These are phyloP conservation scores for Keiferia lycopersicella DNA, from an alignment of 2,888 invertebrate species.

Conservation along the genomic window DNA sequence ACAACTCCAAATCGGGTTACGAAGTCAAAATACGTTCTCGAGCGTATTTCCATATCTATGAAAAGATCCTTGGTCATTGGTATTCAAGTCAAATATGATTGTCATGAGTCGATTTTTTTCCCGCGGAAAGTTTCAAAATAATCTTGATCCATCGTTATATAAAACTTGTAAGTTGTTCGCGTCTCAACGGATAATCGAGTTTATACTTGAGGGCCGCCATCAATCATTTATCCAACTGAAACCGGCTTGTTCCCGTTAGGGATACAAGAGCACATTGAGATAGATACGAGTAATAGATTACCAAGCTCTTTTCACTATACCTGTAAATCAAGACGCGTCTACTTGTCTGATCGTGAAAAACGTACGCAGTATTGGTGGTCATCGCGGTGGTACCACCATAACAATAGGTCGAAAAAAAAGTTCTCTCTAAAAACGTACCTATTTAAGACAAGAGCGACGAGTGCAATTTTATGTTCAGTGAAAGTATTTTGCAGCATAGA, in stretches of 20 bases:
- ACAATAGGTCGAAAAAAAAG: too few species aligned
- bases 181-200: slow-evolving; percentile 81
- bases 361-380: too few species aligned
- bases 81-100: slow-evolving; percentile 77
- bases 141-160: slow-evolving; percentile 81
- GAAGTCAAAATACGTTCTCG: slow-evolving; percentile 9
- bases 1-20: slow-evolving; percentile 17
- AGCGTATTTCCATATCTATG: slow-evolving; percentile 20
- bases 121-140: slow-evolving; percentile 70
- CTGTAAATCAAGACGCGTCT: too few species aligned
- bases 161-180: slow-evolving; percentile 81
- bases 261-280: too few species aligned
- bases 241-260: not conserved
- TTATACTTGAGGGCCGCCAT: slow-evolving; percentile 79
- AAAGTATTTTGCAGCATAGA: too few species aligned
- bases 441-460: too few species aligned
- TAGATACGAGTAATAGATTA: too few species aligned
- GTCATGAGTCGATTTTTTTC: slow-evolving; percentile 75
- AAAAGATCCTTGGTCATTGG: slow-evolving; percentile 51
- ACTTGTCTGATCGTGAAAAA: too few species aligned
- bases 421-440: too few species aligned
- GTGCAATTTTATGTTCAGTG: too few species aligned
- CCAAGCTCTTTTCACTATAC: too few species aligned
- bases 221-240: slow-evolving; percentile 77
- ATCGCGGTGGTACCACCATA: too few species aligned